A percentile compares a stretch with the other conserved stretches of the same genome.
Evolutionary conservation across 2,888 invertebrate species (phyloP).

Genomic region (Dinocampus coccinellae): DNA sequence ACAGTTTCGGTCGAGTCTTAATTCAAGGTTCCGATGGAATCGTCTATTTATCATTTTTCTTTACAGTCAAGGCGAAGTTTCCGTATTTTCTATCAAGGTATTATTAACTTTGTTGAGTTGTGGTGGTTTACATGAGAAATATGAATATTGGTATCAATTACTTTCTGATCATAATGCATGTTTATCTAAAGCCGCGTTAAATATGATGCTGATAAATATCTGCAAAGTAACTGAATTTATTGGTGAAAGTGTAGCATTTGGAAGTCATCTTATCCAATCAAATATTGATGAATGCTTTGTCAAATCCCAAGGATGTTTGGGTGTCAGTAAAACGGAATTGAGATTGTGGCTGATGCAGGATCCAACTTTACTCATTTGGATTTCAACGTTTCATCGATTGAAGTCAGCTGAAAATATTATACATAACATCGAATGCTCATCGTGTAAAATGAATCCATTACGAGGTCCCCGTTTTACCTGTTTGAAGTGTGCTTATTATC

Average conservation of each 20-base stretch:
- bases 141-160: conserved; percentile 78
- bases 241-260: conserved; percentile 76
- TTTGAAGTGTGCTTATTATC: conserved; percentile 76
- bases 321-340: conserved; percentile 77
- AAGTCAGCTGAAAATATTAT: conserved; percentile 74
- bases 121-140: conserved; percentile 76
- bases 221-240: conserved; percentile 75
- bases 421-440: conserved; percentile 75
- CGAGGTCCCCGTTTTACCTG: conserved; percentile 77
- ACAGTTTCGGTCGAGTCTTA: no score
- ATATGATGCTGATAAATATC: conserved; percentile 75
- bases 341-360: conserved; percentile 79
- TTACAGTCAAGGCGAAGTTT: conserved; percentile 74
- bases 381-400: conserved; percentile 76
- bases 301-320: conserved; percentile 80
- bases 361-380: conserved; percentile 76
- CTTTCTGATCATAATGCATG: conserved; percentile 83
- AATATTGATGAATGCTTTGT: conserved; percentile 82
- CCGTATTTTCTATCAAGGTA: conserved; percentile 79
- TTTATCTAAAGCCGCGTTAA: conserved; percentile 76
- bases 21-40: not conserved
- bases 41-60: conserved; percentile 60
- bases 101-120: conserved; percentile 77
- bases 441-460: conserved; percentile 74
- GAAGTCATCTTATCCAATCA: conserved; percentile 74